phyloP scores from a whole-genome alignment of 2,888 invertebrate genomes.

The Apomyelois bistriatella region DNA sequence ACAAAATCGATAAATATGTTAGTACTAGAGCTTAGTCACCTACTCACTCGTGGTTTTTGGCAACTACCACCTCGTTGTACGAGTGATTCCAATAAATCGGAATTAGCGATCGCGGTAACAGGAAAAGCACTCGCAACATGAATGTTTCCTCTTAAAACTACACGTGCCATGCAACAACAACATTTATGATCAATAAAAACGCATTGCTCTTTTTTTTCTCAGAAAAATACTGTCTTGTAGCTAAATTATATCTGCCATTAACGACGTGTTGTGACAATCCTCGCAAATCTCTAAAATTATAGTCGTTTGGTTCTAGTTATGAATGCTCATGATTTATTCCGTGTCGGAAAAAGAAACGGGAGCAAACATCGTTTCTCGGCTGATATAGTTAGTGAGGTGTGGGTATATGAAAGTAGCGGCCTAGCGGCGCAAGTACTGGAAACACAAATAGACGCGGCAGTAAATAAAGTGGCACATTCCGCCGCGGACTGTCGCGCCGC shows the following conservation, averaged over 20 bases:
- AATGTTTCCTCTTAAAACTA: neutral
- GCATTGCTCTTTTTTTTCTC: neutral
- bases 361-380: neutral
- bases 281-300: neutral
- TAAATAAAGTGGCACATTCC: constrained; percentile 22
- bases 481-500: constrained; percentile 9
- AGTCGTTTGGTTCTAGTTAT: neutral
- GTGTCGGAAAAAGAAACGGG: neutral
- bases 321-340: neutral
- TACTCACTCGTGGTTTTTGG: neutral
- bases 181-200: neutral
- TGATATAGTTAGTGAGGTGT: neutral
- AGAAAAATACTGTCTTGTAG: neutral
- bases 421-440: neutral
- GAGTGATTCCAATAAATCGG: neutral
- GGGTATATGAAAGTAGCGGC: neutral
- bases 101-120: neutral
- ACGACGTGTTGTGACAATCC: constrained; percentile 10
- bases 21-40: neutral
- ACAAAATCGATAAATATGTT: neutral
- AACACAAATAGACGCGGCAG: constrained; percentile 21
- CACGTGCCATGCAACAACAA: neutral
- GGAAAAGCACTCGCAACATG: neutral
- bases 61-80: neutral
- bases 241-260: neutral